Base-by-base conservation (phyloP, 1,140 invertebrate species). In the Gonatopus flavifemur region DNA sequence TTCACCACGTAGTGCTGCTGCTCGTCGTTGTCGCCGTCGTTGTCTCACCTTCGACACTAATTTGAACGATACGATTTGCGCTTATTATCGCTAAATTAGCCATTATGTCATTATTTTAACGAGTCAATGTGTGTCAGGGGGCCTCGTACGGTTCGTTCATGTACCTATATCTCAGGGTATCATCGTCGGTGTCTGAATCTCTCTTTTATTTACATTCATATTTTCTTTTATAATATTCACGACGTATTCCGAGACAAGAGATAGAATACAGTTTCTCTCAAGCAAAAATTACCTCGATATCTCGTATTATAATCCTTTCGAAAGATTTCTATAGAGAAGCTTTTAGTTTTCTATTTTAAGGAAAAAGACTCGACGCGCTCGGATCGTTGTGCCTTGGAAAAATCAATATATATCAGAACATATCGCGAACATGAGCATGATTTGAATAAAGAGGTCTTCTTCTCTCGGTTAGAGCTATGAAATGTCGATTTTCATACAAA, bases 71-170 rank as follows among this genome's bases (percentile, higher is more conserved):
- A 74, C 64, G 62, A 61, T 74, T 74, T 64, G 67, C 69, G 67
- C 67, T 78, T 74, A 77, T 78, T 78, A 78, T 77, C 74, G 64
- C 67, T 77, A 74, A 77, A 78, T 77, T 78, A 78, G 72, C 73
- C 57, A 78, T 78, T 78, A 78, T 74, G 74, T 78, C 69, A 69
- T 78, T 78, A 77, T 77, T 77, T 78, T 77, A 78, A 78, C 76
- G 67, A 78, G 73, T 77, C 69, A 72, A 78, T 78, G 74, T 78
- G 66, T 78, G 76, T 77, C 75, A 78, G 74, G 69, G 73, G 75
- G 64, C 65, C 68, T 67, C 42, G 53, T 43, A 52, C 51, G 52
- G n/a, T n/a, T n/a, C n/a, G n/a, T n/a, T n/a, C 48, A 50, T 33
- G 31, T 49, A 31, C 55, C 30, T 46, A 10, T 24, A 37, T 32